Percentiles rank a stretch among this genome's conserved stretches.
These are phyloP conservation scores for Pangasianodon gigas DNA, from an alignment of 2,113 vertebrate genomes.

Conservation along the genomic window DNA sequence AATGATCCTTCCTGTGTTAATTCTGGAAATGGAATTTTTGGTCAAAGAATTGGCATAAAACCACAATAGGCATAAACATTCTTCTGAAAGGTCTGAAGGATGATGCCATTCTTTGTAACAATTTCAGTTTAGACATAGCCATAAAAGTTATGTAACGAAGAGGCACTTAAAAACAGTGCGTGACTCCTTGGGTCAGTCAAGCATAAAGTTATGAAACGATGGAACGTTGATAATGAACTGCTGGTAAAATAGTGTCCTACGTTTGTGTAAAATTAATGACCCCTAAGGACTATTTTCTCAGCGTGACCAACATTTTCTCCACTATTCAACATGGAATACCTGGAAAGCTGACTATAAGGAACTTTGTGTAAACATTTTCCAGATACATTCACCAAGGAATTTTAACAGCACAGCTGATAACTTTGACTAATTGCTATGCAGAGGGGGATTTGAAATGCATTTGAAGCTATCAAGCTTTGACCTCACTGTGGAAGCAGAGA, in stretches of 20 bases:
- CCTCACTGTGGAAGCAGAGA: not conserved
- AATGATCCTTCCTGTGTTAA: not conserved
- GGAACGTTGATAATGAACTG: constrained; percentile 4
- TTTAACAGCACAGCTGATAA: constrained; percentile 66
- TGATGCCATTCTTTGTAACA: not conserved
- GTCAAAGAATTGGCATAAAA: not conserved
- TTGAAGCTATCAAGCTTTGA: not conserved
- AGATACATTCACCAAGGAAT: constrained; percentile 54
- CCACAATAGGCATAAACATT: not conserved
- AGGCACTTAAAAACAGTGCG: constrained; percentile 23
- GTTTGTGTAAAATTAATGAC: constrained; percentile 24
- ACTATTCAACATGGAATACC: not conserved
- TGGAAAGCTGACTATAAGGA: constrained; percentile 64
- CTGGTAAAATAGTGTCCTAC: constrained; percentile 20
- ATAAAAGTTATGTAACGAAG: constrained; percentile 18
- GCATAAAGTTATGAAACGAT: not conserved
- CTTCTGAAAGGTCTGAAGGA: constrained; percentile 5
- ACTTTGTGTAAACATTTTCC: constrained; percentile 62
- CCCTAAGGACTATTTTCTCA: constrained; percentile 30
- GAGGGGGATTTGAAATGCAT: not conserved
- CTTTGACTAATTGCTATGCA: constrained; percentile 68
- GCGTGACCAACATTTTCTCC: not conserved
- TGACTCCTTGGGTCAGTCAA: constrained; percentile 13
- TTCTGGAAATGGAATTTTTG: not conserved
- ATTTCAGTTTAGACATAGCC: not conserved